Evolutionary conservation across 2,797 vertebrate genomes (phyloP).

Genomic region (Mus spretus): DNA sequence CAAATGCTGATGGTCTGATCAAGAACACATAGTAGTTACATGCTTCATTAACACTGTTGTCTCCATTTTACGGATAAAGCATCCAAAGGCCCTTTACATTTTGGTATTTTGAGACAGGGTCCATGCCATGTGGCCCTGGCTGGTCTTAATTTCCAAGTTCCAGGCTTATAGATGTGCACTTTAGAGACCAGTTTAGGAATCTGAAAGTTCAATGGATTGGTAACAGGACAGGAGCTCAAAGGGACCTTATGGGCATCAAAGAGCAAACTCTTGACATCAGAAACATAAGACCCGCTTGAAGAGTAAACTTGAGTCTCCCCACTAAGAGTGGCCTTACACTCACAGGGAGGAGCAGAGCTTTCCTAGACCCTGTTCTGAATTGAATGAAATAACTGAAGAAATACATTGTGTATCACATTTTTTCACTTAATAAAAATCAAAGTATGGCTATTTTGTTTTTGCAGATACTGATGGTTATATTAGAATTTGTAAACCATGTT

Average conservation of each 20-base stretch:
- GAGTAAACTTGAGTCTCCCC: background rate
- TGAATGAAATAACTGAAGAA: background rate
- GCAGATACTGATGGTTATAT: background rate
- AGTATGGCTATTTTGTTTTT: background rate
- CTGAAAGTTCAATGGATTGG: background rate
- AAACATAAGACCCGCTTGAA: background rate
- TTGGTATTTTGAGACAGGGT: background rate
- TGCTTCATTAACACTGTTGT: background rate
- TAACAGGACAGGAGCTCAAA: background rate
- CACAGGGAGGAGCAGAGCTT: background rate
- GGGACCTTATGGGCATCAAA: too few relatives aligned
- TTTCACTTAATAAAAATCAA: conserved; percentile 20
- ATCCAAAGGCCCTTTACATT: background rate
- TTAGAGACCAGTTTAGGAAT: background rate
- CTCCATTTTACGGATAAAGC: background rate
- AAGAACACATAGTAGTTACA: background rate
- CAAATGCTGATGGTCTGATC: background rate
- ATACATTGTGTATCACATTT: background rate
- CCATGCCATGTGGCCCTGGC: too few relatives aligned
- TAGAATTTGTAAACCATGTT: background rate
- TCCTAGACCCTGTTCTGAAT: background rate
- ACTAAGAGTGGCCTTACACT: background rate
- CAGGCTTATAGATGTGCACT: background rate
- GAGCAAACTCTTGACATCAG: background rate
- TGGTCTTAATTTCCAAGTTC: background rate